Evolutionary conservation across 2,113 vertebrate species (phyloP).

Genomic region (cat (Felis catus)): F.catus_Fca126_mat1.0 CM031413.1:35257501-35258000

Average conservation of each 20-base stretch:
- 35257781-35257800: conserved; percentile 31
- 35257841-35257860: conserved; percentile 50
- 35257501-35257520: neutral
- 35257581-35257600: neutral
- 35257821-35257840: conserved; percentile 55
- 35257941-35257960: conserved; percentile 55
- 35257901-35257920: conserved; percentile 59
- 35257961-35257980: conserved; percentile 60
- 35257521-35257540: neutral
- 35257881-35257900: conserved; percentile 71
- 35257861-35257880: conserved; percentile 76
- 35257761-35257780: conserved; percentile 43
- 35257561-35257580: neutral
- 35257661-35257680: neutral
- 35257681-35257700: conserved; percentile 36
- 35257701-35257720: conserved; percentile 53
- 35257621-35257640: conserved; percentile 28
- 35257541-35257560: neutral
- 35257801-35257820: conserved; percentile 47
- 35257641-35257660: conserved; percentile 34
- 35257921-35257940: conserved; percentile 66
- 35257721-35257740: conserved; percentile 72
- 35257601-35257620: conserved; percentile 32
- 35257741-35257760: conserved; percentile 45
- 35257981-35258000: conserved; percentile 66